Evolutionary conservation across 2,113 vertebrate species (phyloP), one percentile per base, ranked within the genome.

Genomic region (Otocyon megalotis): DNA sequence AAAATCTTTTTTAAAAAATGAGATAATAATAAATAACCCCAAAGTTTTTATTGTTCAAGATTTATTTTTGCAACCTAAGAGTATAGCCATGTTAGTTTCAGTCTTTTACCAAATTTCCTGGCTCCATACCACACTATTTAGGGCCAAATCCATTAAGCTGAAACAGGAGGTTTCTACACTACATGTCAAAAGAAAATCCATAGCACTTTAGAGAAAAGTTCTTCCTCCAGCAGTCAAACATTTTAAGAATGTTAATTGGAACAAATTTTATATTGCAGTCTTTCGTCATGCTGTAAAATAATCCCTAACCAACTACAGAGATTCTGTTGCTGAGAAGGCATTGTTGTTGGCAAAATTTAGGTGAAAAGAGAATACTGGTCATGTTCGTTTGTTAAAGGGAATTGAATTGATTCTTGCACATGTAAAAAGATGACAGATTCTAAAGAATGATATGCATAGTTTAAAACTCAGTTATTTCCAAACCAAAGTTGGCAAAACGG

Each of bases 171-270:
- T 74, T 93, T 94, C 93, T n/a, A 69, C 16, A 91, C 2, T 63
- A 83, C 93, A 43, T 63, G 69, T 83, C 85, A 67, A 82, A 94
- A 96, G 93, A 83, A 93, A 96, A 95, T 48, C 35, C 60, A 53
- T 71, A 19, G 15, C 69, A 77, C 86, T 93, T 85, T 65, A 87
- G 96, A 96, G 65, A 71, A 93, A 93, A 82, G 19, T 76, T 67
- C 43, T 95, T 90, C 54, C 10, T 90, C 65, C 17, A 91, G 43
- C 60, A 74, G 50, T 53, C 81, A 96, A 97, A 96, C 58, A 65
- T 86, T 94, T 90, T 94, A 96, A 97, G 79, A 97, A 93, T 89
- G 79, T 91, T 97, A 96, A 96, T 96, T 95, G 92, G 92, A 96
- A 93, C 79, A 89, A 65, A 96, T 96, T 96, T 94, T 93, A 76